These are phyloP conservation scores for Gallinago undulata DNA, from an alignment of 2,113 vertebrate species.

Conservation along the genomic window DNA sequence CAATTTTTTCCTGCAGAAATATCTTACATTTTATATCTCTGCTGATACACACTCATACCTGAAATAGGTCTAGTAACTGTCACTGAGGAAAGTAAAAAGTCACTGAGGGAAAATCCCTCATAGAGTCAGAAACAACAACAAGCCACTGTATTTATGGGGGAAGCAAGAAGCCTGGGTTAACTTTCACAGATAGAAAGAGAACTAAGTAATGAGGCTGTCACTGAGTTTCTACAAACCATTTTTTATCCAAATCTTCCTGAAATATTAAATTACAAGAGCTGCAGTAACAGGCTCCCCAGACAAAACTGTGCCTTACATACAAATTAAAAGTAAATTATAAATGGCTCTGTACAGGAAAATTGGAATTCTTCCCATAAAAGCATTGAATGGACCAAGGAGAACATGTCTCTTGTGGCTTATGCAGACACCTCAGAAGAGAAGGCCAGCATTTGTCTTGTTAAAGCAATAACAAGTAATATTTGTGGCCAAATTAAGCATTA, in stretches of 20 bases:
- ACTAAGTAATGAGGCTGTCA: not conserved
- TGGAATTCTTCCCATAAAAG: not conserved
- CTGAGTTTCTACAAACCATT: not conserved
- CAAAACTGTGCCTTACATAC: not conserved
- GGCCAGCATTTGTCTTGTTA: not conserved
- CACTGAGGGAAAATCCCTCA: not conserved
- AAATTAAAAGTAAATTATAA: slow-evolving; percentile 44
- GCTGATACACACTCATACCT: not conserved
- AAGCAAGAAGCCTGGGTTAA: not conserved
- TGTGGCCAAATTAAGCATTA: not conserved
- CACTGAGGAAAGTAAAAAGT: not conserved
- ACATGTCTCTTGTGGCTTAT: not conserved
- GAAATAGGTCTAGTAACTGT: not conserved
- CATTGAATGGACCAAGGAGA: not conserved
- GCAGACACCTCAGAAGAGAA: not conserved
- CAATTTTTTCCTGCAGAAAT: not conserved
- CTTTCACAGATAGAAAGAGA: not conserved
- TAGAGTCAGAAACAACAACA: not conserved
- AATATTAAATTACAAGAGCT: slow-evolving; percentile 8
- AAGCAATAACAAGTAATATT: not conserved
- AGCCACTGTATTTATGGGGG: not conserved
- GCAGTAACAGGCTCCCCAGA: not conserved
- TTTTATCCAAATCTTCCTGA: slow-evolving; percentile 33
- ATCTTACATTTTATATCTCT: not conserved
- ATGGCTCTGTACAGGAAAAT: not conserved